These are phyloP conservation scores for Alca torda DNA, from an alignment of 2,797 vertebrate species.

Conservation along the genomic window DNA sequence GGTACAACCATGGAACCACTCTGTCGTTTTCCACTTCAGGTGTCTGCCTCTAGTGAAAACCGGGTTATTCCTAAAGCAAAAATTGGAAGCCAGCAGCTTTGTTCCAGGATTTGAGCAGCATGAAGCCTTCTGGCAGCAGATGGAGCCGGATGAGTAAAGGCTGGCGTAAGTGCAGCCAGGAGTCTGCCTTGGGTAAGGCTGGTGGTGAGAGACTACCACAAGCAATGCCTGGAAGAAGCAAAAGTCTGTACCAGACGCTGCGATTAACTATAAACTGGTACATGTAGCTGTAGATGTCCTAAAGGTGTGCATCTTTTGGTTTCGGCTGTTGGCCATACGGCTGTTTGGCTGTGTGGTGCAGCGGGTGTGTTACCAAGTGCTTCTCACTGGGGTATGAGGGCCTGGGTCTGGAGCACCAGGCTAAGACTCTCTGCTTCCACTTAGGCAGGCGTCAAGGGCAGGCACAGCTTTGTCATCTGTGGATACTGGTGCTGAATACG, in stretches of 20 bases:
- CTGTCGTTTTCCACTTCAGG: not conserved
- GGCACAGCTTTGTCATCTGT: not conserved
- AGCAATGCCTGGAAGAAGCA: not conserved
- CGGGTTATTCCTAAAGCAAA: not conserved
- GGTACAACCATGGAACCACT: not conserved
- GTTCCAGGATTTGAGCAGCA: not conserved
- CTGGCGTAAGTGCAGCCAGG: not conserved
- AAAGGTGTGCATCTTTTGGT: not conserved
- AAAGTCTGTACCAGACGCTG: not conserved
- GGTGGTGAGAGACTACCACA: not conserved
- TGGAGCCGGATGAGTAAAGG: not conserved
- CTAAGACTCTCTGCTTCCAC: not conserved
- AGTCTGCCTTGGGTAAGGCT: not conserved
- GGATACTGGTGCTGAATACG: not conserved
- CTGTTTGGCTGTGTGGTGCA: not conserved
- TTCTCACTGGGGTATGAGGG: not conserved
- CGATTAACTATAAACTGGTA: not conserved
- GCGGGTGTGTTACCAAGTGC: not conserved
- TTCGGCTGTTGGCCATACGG: not conserved
- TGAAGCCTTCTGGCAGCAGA: not conserved
- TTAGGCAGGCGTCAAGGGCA: rapidly evolving
- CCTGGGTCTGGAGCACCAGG: not conserved
- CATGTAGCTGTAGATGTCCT: not conserved
- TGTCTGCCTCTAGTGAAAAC: not conserved
- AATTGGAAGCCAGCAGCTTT: not conserved